These are phyloP conservation scores for Mustelus asterias DNA, from an alignment of 2,113 vertebrate species.

Conservation along the genomic window DNA sequence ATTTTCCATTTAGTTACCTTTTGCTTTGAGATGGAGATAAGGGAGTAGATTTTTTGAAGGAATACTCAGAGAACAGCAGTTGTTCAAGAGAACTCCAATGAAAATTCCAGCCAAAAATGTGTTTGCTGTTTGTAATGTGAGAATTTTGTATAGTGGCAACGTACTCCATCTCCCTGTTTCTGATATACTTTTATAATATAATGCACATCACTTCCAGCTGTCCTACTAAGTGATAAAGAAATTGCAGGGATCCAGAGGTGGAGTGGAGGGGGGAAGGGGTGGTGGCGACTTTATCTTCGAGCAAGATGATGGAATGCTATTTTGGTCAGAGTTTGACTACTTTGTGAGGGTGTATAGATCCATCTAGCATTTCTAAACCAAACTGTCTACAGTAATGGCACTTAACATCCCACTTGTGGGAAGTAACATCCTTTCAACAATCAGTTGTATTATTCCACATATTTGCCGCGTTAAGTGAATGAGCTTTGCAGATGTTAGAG, in stretches of 20 bases:
- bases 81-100: neutral
- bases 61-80: neutral
- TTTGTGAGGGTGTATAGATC: neutral
- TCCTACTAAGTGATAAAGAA: neutral
- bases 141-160: neutral
- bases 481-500: too few species aligned
- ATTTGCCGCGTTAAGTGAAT: neutral
- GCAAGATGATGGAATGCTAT: neutral
- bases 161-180: neutral
- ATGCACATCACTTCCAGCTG: neutral
- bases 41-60: neutral
- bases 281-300: too few species aligned
- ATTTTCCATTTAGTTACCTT: neutral
- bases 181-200: neutral
- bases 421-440: neutral
- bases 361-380: neutral
- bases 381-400: neutral
- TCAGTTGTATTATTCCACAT: neutral
- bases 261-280: too few species aligned
- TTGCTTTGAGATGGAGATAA: neutral
- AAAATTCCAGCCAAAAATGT: neutral
- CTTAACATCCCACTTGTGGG: neutral
- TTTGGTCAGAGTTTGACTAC: neutral
- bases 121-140: neutral
- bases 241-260: neutral